Base-by-base conservation (phyloP, 2,888 invertebrate genomes). In the Chrysolina haemoptera region DNA sequence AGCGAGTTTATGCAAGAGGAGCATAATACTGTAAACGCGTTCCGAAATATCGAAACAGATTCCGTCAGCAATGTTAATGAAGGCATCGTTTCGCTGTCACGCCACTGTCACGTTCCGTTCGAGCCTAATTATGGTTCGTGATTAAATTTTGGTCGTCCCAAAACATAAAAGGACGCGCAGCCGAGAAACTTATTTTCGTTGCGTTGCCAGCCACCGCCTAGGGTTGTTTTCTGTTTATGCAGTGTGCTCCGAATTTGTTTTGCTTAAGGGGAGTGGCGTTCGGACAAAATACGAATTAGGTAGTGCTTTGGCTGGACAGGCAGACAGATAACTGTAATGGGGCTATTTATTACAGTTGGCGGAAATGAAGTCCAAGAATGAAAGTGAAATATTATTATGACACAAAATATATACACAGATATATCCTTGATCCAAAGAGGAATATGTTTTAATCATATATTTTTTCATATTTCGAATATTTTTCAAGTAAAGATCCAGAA, bases 111-210 rank as follows among this genome's bases (percentile, higher is more conserved):
- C 68, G 67, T 74, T 53, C 53, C 40, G 43, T 22, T n/a, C 48
- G 63, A 70, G 41, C 41, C 74, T 74, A 76, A 76, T 74, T 76
- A 71, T 62, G 74, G 20, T 46, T 43, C 71, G 46, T 74, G 74
- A 76, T 76, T 74, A 65, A 74, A 76, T 74, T 72, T 64, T 46
- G 70, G 48, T 53, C 64, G 55, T 64, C 53, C 68, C 62, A 68
- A n/a, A 67, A 62, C 76, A 70, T 68, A 73, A 74, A 70, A 72
- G 72, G 70, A 65, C 68, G 59, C 35, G 43, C 62, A n/a, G 48
- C 46, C 59, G 50, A 65, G 50, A 67, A 70, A 75, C 72, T 66
- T 70, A 74, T 76, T 65, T 69, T 74, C 68, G 68, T n/a, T n/a
- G n/a, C n/a, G n/a, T n/a, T 70, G 9, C 62, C 63, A 40, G 63